Evolutionary conservation across 2,888 invertebrate genomes (phyloP).

Genomic region (Rotaria magnacalcarata): DNA sequence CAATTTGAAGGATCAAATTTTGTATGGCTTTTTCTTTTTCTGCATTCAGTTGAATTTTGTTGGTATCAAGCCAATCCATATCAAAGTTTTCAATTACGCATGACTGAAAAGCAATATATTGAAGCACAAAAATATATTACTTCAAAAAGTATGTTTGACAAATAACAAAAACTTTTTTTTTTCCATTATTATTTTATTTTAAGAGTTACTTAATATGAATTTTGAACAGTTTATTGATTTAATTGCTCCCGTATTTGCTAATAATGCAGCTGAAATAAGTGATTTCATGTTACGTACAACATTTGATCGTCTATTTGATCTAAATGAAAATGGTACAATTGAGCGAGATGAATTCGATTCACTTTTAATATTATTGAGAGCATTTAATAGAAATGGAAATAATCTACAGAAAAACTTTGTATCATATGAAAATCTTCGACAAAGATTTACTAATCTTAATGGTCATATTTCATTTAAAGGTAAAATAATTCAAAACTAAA

Average conservation of each 20-base stretch:
- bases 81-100: slow-evolving; percentile 18
- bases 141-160: background rate
- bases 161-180: background rate
- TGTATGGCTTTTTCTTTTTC: too few relatives aligned
- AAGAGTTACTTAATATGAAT: slow-evolving; percentile 13
- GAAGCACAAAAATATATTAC: slow-evolving; percentile 4
- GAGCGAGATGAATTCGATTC: slow-evolving; percentile 27
- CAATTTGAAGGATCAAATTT: background rate
- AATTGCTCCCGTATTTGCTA: slow-evolving; percentile 17
- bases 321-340: background rate
- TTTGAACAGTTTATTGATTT: slow-evolving; percentile 35
- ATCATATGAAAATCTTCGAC: background rate
- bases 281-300: background rate
- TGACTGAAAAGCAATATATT: slow-evolving; percentile 14
- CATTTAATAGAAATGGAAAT: background rate
- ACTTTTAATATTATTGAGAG: background rate
- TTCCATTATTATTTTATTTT: background rate
- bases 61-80: slow-evolving; percentile 14
- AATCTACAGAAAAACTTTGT: background rate
- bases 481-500: background rate
- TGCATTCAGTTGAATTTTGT: slow-evolving; percentile 9
- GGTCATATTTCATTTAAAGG: slow-evolving; percentile 27
- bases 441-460: background rate
- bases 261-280: background rate
- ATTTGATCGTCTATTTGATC: slow-evolving; percentile 27